Evolutionary conservation across 2,888 invertebrate genomes (phyloP).

Genomic region (Acrobasis consociella): DNA sequence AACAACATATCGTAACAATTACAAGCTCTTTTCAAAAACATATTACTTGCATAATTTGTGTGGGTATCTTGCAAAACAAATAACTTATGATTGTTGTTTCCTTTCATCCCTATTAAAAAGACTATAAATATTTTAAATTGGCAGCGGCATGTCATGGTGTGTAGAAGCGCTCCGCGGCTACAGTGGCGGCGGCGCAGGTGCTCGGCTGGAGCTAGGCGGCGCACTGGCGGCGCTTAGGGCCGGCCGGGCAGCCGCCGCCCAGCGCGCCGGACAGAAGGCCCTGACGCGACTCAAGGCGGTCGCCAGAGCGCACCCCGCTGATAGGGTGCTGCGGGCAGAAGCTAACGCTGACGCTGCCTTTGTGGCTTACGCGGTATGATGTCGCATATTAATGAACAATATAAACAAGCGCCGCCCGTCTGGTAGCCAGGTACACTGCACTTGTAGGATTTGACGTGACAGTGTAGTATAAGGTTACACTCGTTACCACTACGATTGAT

Average conservation of each 20-base stretch:
- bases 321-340: slow-evolving; percentile 68
- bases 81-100: too few relatives aligned
- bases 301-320: slow-evolving; percentile 68
- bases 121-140: too few relatives aligned
- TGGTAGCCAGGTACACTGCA: too few relatives aligned
- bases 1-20: too few relatives aligned
- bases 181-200: slow-evolving; percentile 89
- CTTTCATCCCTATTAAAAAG: too few relatives aligned
- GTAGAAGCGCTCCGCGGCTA: slow-evolving; percentile 96
- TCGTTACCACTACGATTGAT: too few relatives aligned
- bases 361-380: slow-evolving; percentile 68
- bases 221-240: slow-evolving; percentile 91
- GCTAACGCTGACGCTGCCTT: slow-evolving; percentile 77
- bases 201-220: slow-evolving; percentile 92
- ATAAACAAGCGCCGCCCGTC: too few relatives aligned
- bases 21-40: too few relatives aligned
- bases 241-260: slow-evolving; percentile 48
- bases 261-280: slow-evolving; percentile 46
- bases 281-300: slow-evolving; percentile 70
- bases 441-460: too few relatives aligned
- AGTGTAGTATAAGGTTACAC: too few relatives aligned
- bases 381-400: background rate
- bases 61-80: too few relatives aligned
- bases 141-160: slow-evolving; percentile 88
- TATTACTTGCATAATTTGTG: too few relatives aligned